Percentiles rank a stretch among this genome's conserved stretches.
Conservation (phyloP, 2,797 vertebrate genomes). For the Toxotes lorentzi region DNA sequence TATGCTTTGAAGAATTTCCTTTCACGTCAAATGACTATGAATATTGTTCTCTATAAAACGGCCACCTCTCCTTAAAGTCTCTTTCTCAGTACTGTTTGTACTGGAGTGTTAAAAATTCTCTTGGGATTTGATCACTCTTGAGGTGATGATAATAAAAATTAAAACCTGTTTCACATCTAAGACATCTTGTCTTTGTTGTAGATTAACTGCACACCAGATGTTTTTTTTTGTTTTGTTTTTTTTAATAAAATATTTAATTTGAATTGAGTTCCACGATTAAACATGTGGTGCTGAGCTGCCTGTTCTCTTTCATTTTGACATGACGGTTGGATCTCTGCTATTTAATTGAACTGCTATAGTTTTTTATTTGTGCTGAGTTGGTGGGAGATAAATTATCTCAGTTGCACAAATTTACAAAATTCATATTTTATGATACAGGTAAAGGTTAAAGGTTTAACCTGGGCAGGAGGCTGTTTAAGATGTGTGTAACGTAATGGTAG, state of each 20-base stretch:
- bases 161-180: background rate
- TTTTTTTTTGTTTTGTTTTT: background rate
- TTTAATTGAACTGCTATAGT: background rate
- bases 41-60: background rate
- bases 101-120: background rate
- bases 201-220: background rate
- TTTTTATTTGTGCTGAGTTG: background rate
- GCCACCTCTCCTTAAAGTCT: background rate
- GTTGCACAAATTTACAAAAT: background rate
- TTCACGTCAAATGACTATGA: too few species aligned
- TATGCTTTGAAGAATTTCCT: background rate
- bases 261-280: background rate
- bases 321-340: background rate
- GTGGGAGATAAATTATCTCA: background rate
- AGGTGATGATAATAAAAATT: conserved; percentile 19
- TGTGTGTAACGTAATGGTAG: background rate
- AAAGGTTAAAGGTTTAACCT: background rate
- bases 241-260: background rate
- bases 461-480: background rate
- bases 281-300: background rate
- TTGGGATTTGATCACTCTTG: background rate
- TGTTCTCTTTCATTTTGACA: background rate
- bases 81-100: background rate
- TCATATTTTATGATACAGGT: too few species aligned
- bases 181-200: background rate